Percentiles rank a stretch among this genome's conserved stretches.
phyloP scores from a whole-genome alignment of 2,113 vertebrate species.

The Brachypteracias leptosomus region DNA sequence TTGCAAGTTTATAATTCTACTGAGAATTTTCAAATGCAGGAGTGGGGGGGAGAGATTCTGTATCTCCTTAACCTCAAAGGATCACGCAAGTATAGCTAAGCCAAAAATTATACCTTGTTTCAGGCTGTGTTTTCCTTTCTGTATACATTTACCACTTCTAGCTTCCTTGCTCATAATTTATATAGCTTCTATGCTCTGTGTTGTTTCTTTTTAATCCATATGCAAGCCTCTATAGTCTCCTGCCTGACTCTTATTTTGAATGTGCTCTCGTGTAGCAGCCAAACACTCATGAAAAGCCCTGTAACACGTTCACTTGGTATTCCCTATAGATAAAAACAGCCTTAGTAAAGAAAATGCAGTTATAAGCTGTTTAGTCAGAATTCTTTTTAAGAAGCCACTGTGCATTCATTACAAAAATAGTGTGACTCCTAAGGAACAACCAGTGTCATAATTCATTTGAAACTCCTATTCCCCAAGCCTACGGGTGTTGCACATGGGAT shows the following conservation, averaged over 20 bases:
- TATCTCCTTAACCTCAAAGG: background rate
- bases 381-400: background rate
- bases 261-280: background rate
- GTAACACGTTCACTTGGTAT: background rate
- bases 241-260: constrained; percentile 39
- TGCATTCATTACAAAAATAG: background rate
- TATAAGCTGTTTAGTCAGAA: constrained; percentile 26
- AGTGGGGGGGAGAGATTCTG: background rate
- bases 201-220: background rate
- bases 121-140: background rate
- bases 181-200: background rate
- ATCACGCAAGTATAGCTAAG: background rate
- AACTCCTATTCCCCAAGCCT: background rate
- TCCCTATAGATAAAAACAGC: constrained; percentile 26
- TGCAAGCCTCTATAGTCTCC: background rate
- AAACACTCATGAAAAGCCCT: background rate
- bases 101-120: background rate
- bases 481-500: background rate
- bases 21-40: constrained; percentile 3
- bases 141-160: background rate
- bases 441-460: background rate
- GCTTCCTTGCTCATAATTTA: background rate
- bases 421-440: background rate
- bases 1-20: background rate
- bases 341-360: constrained; percentile 10